These are phyloP conservation scores for Dicranocentrus wangi DNA, from an alignment of 2,888 invertebrate genomes.

Conservation along the genomic window DNA sequence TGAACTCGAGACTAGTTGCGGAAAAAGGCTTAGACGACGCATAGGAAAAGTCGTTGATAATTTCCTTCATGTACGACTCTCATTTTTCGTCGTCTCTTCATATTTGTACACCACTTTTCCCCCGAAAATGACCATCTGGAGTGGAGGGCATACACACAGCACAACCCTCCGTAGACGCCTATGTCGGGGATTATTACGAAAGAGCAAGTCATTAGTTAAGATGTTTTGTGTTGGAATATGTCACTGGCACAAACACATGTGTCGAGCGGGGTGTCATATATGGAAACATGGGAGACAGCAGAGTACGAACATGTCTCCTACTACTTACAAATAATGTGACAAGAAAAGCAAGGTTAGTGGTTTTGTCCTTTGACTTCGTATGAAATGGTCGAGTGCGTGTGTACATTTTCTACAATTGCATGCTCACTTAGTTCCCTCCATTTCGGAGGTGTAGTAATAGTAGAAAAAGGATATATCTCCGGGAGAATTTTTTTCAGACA, in stretches of 20 bases:
- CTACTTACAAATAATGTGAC: conserved; percentile 15
- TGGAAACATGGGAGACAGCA: conserved; percentile 19
- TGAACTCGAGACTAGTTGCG: too few relatives aligned
- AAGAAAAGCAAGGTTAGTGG: conserved; percentile 28
- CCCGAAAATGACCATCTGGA: too few relatives aligned
- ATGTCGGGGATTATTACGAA: not conserved
- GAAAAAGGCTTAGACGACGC: too few relatives aligned
- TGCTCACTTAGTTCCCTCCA: too few relatives aligned
- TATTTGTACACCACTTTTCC: too few relatives aligned
- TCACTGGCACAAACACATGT: conserved; percentile 33
- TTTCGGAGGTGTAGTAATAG: too few relatives aligned
- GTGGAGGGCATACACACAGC: not conserved
- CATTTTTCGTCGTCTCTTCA: not conserved
- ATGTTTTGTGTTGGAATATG: conserved; percentile 34
- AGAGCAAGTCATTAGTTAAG: conserved; percentile 49
- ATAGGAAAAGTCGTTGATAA: conserved; percentile 41
- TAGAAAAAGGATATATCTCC: too few relatives aligned
- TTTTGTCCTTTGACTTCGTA: conserved; percentile 29
- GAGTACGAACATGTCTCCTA: not conserved
- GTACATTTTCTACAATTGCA: too few relatives aligned
- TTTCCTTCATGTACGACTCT: conserved; percentile 20
- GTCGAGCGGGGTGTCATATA: not conserved
- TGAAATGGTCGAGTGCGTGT: too few relatives aligned
- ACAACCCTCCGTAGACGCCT: not conserved
- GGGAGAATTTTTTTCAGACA: too few relatives aligned